These are phyloP conservation scores for Caradrina kadenii DNA, from an alignment of 2,888 invertebrate genomes.

Conservation along the genomic window DNA sequence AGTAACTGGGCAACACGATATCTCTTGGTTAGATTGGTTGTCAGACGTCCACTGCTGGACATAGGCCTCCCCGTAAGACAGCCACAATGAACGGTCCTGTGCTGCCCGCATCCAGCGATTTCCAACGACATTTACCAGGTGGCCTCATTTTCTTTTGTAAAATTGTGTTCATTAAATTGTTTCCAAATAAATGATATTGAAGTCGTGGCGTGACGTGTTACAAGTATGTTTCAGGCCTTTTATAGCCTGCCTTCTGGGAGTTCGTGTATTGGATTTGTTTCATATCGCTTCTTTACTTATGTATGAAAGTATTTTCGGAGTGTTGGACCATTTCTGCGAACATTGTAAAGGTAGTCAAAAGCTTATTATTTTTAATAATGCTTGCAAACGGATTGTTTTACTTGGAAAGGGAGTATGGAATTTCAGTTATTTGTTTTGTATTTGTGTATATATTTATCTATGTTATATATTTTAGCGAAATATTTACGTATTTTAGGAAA, in stretches of 20 bases:
- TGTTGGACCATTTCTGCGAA: slow-evolving; percentile 32
- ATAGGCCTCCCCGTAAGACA: no score
- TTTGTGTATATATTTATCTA: no score
- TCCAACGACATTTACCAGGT: no score
- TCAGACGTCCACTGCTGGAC: no score
- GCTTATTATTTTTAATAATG: slow-evolving; percentile 42
- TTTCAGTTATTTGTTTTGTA: not conserved
- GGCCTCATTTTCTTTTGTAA: no score
- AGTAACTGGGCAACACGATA: no score
- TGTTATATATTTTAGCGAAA: not conserved
- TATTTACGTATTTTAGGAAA: not conserved
- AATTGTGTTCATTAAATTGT: no score
- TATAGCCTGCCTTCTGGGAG: slow-evolving; percentile 42
- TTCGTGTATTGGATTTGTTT: slow-evolving; percentile 53
- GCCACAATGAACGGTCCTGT: no score
- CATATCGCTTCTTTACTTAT: slow-evolving; percentile 51
- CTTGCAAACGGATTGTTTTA: not conserved
- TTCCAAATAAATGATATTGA: not conserved
- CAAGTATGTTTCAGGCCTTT: not conserved
- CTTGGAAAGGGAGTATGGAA: not conserved
- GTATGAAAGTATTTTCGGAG: slow-evolving; percentile 40
- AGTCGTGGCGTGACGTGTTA: not conserved
- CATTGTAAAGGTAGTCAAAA: slow-evolving; percentile 9
- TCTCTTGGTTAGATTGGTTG: no score
- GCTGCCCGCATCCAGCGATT: no score